Evolutionary conservation across 1,140 invertebrate species (phyloP), one percentile per base, ranked within the genome.

Genomic region (Schmidtea mediterranea): DNA sequence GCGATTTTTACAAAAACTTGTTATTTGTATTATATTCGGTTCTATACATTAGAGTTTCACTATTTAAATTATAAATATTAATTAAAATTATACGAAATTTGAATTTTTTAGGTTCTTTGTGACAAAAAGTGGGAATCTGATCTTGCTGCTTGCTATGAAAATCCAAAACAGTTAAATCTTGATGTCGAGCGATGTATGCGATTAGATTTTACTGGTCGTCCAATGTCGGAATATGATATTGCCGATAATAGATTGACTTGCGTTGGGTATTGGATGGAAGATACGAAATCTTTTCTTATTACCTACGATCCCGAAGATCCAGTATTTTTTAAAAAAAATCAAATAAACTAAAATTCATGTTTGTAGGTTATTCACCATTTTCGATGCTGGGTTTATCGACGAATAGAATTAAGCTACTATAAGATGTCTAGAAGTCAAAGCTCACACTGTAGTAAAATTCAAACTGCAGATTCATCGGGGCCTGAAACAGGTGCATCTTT

Each of bases 241-340:
- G 82, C 86, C 12, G 89, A 95, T 72, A 87, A 92, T 57, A 77
- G 76, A 59, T 78, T 95, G 75, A 83, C 86, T 59, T 95, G 89
- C 62, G 86, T 94, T 56, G 89, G 86, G 1, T 94, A 76, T 63
- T 94, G 83, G 81, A 89, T 90, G 63, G 89, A 95, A 62, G 92
- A 94, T 73, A 71, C 92, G 0, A 86, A 82, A 62, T 94, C 86
- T 0, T 94, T 92, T 68, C 64, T 95, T 1, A 82, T 94, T 51
- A 95, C 89, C 0, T 92, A 82, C 61, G 86, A 94, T 62, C 82
- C 86, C 59, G 69, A 90, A 52, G 87, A 95, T 72, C 79, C 87
- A 0, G 80, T 83, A 16, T 16, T 2, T 40, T 49, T 43, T 13
- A 2, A 43, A 18, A 22, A 2, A 32, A 13, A 37, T 13, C 15